Evolutionary conservation across 2,888 invertebrate genomes (phyloP).

Genomic region (Fragum fragum): DNA sequence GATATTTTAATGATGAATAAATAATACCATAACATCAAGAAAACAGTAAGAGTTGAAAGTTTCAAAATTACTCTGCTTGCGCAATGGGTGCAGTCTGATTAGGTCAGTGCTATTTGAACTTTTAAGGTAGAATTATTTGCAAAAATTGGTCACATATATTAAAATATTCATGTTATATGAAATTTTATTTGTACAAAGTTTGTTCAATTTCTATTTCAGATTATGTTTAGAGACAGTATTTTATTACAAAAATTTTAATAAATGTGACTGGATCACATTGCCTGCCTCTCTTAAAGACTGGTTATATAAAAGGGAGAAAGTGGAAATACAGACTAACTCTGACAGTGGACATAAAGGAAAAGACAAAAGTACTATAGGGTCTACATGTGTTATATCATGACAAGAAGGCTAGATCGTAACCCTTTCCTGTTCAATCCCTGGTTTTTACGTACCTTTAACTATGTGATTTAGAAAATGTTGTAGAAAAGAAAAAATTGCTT

Average conservation of each 20-base stretch:
- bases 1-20: no score
- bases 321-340: constrained; percentile 18
- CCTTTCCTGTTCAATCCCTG: no score
- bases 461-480: no score
- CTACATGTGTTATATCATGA: constrained; percentile 20
- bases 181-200: neutral
- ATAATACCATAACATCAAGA: no score
- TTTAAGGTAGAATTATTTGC: no score
- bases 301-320: constrained; percentile 53
- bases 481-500: no score
- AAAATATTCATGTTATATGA: neutral
- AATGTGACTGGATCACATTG: constrained; percentile 60
- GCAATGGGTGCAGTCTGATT: no score
- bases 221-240: constrained; percentile 71
- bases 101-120: no score
- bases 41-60: no score
- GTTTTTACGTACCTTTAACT: no score
- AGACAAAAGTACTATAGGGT: constrained; percentile 9
- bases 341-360: neutral
- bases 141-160: neutral
- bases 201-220: constrained; percentile 55
- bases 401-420: no score
- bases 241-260: constrained; percentile 46
- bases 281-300: constrained; percentile 60
- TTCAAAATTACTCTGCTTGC: no score